Evolutionary conservation across 1,140 invertebrate species (phyloP), one percentile per base, ranked within the genome.

Genomic region (Dendroctonus ponderosae): DNA sequence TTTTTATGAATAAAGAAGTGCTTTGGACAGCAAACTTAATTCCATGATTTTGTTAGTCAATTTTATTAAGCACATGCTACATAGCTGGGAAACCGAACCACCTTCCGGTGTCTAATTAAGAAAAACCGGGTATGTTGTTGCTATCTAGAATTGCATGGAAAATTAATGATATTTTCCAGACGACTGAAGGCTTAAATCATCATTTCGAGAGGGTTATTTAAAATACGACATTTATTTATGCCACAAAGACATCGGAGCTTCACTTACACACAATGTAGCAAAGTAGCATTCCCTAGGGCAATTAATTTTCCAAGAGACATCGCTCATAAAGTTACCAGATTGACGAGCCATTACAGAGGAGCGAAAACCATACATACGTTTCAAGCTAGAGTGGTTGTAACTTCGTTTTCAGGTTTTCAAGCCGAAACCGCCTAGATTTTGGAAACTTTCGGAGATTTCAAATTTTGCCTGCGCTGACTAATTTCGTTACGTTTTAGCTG

Each of bases 251-350:
- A 66, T 11, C 38, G 54, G 51, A 59, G 41, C 63, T 46, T 50
- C 14, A 66, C 54, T 66, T 59, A 66, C 54, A 66, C 63, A 67
- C 65, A 67, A 67, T 67, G 58, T 67, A 46, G 57, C 65, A 48
- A 59, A 53, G 65, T 62, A 63, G 62, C 59, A 62, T 59, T 58
- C 60, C 59, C 61, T 43, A 42, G 41, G 43, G 66, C 66, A 62
- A 68, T 68, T 68, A 68, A 68, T 68, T 62, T 59, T 68, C 58
- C 54, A 8, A 40, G 43, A 63, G 66, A 68, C 66, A 42, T 63
- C 46, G 15, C 61, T 68, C 66, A 63, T 63, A 68, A 68, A 68
- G 54, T 58, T 58, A 63, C 39, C 15, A 46, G 48, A 68, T 68
- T 68, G 66, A 68, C 66, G 66, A 68, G 46, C 56, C 52, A 56